Conservation (phyloP, 2,888 invertebrate genomes). For the Scaptomyza parva region DNA sequence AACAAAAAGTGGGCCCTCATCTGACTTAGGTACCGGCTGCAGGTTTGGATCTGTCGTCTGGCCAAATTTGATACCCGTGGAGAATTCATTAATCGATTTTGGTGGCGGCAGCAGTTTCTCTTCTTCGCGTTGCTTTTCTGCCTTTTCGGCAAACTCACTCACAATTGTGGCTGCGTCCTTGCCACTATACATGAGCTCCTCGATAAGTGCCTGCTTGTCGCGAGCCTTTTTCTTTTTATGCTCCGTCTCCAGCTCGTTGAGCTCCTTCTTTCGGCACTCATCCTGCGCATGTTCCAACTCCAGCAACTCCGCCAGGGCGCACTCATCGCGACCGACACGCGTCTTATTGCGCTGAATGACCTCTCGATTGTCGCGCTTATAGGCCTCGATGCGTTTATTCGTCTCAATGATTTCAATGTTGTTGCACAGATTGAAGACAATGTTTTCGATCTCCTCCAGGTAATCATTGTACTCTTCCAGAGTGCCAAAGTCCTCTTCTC, state of each 20-base stretch:
- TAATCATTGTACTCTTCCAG: slow-evolving; percentile 97
- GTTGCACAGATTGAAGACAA: slow-evolving; percentile 95
- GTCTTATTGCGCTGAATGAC: slow-evolving; percentile 92
- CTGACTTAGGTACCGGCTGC: slow-evolving; percentile 89
- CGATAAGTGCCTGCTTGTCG: slow-evolving; percentile 96
- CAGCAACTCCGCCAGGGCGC: slow-evolving; percentile 93
- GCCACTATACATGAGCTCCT: slow-evolving; percentile 97
- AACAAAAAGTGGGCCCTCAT: slow-evolving; percentile 91
- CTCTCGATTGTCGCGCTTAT: slow-evolving; percentile 95
- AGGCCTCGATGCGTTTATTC: slow-evolving; percentile 95
- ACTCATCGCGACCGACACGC: slow-evolving; percentile 91
- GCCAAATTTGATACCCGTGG: slow-evolving; percentile 93
- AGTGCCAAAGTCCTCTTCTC: slow-evolving; percentile 95
- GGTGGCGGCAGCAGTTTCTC: slow-evolving; percentile 83
- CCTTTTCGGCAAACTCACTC: slow-evolving; percentile 90
- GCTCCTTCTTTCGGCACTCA: slow-evolving; percentile 89
- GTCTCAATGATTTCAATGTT: slow-evolving; percentile 95
- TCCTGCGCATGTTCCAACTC: slow-evolving; percentile 93
- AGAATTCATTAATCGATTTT: slow-evolving; percentile 89
- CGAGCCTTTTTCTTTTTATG: slow-evolving; percentile 93
- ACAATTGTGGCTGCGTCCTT: slow-evolving; percentile 95
- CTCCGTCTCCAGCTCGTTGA: slow-evolving; percentile 88
- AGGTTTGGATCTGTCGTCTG: slow-evolving; percentile 88
- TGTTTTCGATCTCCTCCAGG: slow-evolving; percentile 96
- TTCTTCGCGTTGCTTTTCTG: slow-evolving; percentile 89